Base-by-base conservation (phyloP, 2,797 vertebrate species). In the Mus minutoides region DNA sequence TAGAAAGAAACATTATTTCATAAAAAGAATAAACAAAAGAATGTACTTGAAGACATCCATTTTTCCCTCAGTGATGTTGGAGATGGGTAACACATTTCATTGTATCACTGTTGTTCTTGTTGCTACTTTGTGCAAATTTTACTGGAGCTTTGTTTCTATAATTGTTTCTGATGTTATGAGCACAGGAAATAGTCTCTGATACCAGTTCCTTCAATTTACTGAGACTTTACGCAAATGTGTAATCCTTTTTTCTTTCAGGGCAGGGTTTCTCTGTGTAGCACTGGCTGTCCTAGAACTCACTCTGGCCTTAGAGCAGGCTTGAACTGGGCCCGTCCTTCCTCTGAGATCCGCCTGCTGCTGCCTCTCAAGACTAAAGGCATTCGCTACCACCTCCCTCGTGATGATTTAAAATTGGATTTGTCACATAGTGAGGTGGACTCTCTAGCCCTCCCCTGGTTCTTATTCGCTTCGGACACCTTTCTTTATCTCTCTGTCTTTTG, bases 101-200 rank as follows among this genome's bases (percentile, higher is more conserved):
- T 54, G 34, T 14, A 90, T 26, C 69, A 31, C 22, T 40, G 9
- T 94, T 96, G 96, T 94, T 34, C 46, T 49, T 88, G 80, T 78
- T 49, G 77, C 52, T 90, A 43, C 88, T 94, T 37, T 90, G 8
- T 84, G 46, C 86, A n/a, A 77, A 46, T 43, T 58, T 76, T 78
- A 46, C 91, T 49, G 24, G 87, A 89, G 9, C 37, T 93, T n/a
- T 24, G 31, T 78, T 94, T 97, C 95, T 94, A 56, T 56, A 78
- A 73, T 21, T 73, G 34, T n/a, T 93, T 93, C 77, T 37, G 87
- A 89, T 62, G 82, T 88, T 92, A n/a, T 92, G 46, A 19, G 54
- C 49, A 89, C 71, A 77, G 37, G 92, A 94, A 29, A 43, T 71
- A 89, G 56, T 86, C 62, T 87, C 52, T 78, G 56, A 75, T 83